Evolutionary conservation across 2,797 vertebrate genomes (phyloP).

Genomic region (Melanotaenia pygmaea): DNA sequence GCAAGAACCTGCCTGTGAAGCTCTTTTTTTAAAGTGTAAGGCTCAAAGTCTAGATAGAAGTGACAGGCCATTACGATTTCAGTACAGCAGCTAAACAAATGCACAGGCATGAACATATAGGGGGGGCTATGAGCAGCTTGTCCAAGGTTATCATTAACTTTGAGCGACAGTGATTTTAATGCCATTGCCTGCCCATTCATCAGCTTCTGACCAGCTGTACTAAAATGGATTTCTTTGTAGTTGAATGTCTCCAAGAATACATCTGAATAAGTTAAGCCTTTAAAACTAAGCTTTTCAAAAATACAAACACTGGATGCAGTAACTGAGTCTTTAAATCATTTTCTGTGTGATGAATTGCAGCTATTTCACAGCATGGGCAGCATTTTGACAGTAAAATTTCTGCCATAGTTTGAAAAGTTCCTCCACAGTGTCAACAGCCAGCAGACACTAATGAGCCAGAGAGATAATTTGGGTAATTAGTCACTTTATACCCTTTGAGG

Average conservation of each 20-base stretch:
- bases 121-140: neutral
- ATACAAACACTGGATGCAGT: neutral
- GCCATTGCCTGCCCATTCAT: neutral
- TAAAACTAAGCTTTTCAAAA: neutral
- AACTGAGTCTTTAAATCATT: constrained; percentile 17
- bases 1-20: neutral
- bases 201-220: neutral
- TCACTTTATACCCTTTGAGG: constrained; percentile 28
- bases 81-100: constrained; percentile 14
- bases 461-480: constrained; percentile 58
- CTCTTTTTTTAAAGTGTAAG: neutral
- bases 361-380: constrained; percentile 24
- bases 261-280: neutral
- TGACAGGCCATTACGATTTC: neutral
- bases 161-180: constrained; percentile 24
- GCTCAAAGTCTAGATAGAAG: neutral
- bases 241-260: neutral
- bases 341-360: constrained; percentile 5
- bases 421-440: constrained; percentile 22
- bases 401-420: constrained; percentile 10
- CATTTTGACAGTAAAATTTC: constrained; percentile 42
- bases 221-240: neutral
- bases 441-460: constrained; percentile 51
- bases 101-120: constrained; percentile 2
- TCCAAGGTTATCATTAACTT: constrained; percentile 9